Conservation (phyloP, 2,113 vertebrate species). For the Hypomesus transpacificus region DNA sequence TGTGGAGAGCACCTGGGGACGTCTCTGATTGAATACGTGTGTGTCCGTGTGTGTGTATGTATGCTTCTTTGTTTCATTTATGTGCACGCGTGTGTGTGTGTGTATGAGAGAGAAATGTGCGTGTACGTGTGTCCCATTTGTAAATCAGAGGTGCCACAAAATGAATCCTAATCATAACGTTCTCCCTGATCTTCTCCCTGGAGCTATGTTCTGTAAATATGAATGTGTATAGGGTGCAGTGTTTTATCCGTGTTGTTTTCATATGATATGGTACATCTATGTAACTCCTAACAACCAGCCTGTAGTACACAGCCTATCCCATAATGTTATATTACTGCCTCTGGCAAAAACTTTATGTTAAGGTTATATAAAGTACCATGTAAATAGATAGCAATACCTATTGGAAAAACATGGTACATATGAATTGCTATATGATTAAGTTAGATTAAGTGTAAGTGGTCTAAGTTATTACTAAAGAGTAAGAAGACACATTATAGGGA, state of each 20-base stretch:
- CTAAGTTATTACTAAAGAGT: too few relatives aligned
- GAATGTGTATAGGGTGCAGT: constrained; percentile 47
- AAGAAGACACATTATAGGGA: too few relatives aligned
- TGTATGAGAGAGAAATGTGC: constrained; percentile 28
- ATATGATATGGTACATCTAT: constrained; percentile 65
- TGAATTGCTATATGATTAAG: too few relatives aligned
- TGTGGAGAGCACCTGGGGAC: constrained; percentile 59
- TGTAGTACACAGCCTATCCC: too few relatives aligned
- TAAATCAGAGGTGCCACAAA: constrained; percentile 56
- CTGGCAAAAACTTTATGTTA: too few relatives aligned
- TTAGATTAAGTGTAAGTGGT: too few relatives aligned
- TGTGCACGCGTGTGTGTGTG: constrained; percentile 1
- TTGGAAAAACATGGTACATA: too few relatives aligned
- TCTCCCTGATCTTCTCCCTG: neutral
- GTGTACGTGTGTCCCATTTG: constrained; percentile 23
- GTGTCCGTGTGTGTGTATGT: constrained; percentile 27
- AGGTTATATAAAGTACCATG: too few relatives aligned
- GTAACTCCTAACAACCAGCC: constrained; percentile 25
- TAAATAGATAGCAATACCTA: too few relatives aligned
- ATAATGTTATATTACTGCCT: too few relatives aligned
- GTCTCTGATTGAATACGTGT: constrained; percentile 46
- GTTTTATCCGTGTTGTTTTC: constrained; percentile 39
- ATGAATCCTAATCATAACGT: constrained; percentile 8
- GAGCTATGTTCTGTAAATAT: constrained; percentile 61
- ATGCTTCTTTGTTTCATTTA: neutral